A percentile compares a stretch with the other conserved stretches of the same genome.
phyloP scores from a whole-genome alignment of 2,888 invertebrate genomes.

The Lutraria lutraria region DNA sequence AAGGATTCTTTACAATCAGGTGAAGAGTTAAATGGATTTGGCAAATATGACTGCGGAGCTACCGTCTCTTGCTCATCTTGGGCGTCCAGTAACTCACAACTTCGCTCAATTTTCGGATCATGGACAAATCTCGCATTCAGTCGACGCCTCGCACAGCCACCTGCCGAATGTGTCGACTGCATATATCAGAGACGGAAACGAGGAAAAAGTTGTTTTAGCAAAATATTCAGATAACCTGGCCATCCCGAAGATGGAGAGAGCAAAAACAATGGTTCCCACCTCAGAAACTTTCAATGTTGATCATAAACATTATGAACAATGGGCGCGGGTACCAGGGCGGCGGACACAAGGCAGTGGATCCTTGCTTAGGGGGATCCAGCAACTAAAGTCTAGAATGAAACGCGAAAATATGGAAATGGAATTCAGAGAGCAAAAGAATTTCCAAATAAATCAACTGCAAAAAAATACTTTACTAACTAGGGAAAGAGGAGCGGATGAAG shows the following conservation, averaged over 20 bases:
- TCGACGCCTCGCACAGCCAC: not conserved
- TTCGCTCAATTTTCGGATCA: not conserved
- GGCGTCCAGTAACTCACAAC: not conserved
- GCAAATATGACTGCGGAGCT: slow-evolving; percentile 27
- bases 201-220: not conserved
- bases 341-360: slow-evolving; percentile 40
- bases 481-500: slow-evolving; percentile 33
- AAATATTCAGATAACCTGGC: slow-evolving; percentile 10
- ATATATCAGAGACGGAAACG: not conserved
- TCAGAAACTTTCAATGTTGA: slow-evolving; percentile 51
- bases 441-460: slow-evolving; percentile 43
- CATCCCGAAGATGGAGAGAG: slow-evolving; percentile 23
- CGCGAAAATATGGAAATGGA: slow-evolving; percentile 45
- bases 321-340: slow-evolving; percentile 64
- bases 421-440: slow-evolving; percentile 16
- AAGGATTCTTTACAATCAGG: not conserved
- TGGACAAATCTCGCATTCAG: slow-evolving; percentile 2
- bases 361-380: slow-evolving; percentile 63
- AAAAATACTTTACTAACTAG: slow-evolving; percentile 44
- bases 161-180: not conserved
- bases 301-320: slow-evolving; percentile 66
- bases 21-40: not conserved
- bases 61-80: not conserved
- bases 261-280: slow-evolving; percentile 35
- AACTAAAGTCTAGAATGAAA: slow-evolving; percentile 56